Evolutionary conservation across 2,888 invertebrate genomes (phyloP), one percentile per base, ranked within the genome.

Genomic region (Drosophila acutilabella): DNA sequence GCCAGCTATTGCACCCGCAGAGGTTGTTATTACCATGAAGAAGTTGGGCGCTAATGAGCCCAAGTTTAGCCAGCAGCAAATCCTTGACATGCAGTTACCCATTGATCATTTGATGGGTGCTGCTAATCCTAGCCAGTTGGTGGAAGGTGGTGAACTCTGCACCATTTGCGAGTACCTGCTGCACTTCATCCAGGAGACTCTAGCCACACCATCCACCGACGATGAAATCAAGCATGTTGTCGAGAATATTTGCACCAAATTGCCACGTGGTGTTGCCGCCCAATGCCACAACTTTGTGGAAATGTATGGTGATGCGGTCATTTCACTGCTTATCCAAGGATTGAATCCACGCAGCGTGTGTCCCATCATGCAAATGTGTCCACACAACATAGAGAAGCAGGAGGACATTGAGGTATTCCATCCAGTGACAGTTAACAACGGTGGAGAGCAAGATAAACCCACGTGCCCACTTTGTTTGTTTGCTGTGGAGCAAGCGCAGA

Each of bases 381-480:
- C 96, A 0, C 92, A 93, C 6, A 91, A 92, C 11, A 90, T 92
- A 23, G 80, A 79, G 1, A 74, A 86, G 1, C 78, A 74, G 11
- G 92, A 94, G 33, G 93, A 94, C 57, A 93, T 95, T 41, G 93
- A 94, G 76, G 93, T 95, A 65, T 93, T 94, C 77, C 91, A 93
- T 67, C 90, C 91, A 2, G 53, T 83, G 89, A 61, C 89, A 89
- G 60, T 84, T 1, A 36, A 56, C 18, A 7, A 11, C 16, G 57
- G 86, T 33, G 81, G 30, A 30, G 30, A 90, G 0, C 91, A 92
- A 58, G 94, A 95, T 54, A 95, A 95, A 80, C 94, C 95, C 16
- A 95, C 95, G 82, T 97, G 98, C 89, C 96, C 97, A 1, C 93
- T 98, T 8, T 98, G 98, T 88, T 93, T 98, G 66, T 95, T 97